phyloP scores from a whole-genome alignment of 2,888 invertebrate species.

The Cetonia aurata region DNA sequence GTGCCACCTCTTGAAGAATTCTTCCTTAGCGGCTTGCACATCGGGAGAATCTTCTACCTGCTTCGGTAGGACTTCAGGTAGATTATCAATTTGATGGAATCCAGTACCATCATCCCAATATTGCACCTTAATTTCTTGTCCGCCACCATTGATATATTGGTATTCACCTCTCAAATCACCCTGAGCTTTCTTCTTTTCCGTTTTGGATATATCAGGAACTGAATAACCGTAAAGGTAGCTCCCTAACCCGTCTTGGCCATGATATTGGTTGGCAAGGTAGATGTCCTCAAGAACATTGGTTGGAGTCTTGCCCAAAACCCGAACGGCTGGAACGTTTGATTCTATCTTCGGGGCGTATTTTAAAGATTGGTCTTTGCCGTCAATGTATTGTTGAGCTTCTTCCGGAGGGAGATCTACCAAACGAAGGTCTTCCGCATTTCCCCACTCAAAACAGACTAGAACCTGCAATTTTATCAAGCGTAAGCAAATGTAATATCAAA shows the following conservation, averaged over 20 bases:
- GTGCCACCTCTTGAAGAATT: slow-evolving; percentile 77
- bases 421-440: slow-evolving; percentile 66
- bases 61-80: slow-evolving; percentile 73
- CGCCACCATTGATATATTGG: slow-evolving; percentile 74
- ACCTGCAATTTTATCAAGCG: neutral
- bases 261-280: slow-evolving; percentile 78
- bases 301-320: slow-evolving; percentile 67
- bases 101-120: slow-evolving; percentile 83
- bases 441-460: neutral
- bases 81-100: slow-evolving; percentile 84
- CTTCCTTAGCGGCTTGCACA: slow-evolving; percentile 77
- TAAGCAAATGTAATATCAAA: neutral
- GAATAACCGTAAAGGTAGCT: slow-evolving; percentile 80
- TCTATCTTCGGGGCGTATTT: slow-evolving; percentile 71
- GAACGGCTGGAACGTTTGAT: slow-evolving; percentile 67
- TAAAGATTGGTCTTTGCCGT: slow-evolving; percentile 65
- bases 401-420: slow-evolving; percentile 69
- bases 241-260: slow-evolving; percentile 75
- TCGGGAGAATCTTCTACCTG: slow-evolving; percentile 78
- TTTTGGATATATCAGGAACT: slow-evolving; percentile 80
- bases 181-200: slow-evolving; percentile 78
- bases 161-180: slow-evolving; percentile 81
- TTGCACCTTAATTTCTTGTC: slow-evolving; percentile 74
- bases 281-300: slow-evolving; percentile 79
- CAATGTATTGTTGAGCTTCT: slow-evolving; percentile 68